phyloP scores from a whole-genome alignment of 2,113 vertebrate species.

The Chlamydotis undulata region DNA sequence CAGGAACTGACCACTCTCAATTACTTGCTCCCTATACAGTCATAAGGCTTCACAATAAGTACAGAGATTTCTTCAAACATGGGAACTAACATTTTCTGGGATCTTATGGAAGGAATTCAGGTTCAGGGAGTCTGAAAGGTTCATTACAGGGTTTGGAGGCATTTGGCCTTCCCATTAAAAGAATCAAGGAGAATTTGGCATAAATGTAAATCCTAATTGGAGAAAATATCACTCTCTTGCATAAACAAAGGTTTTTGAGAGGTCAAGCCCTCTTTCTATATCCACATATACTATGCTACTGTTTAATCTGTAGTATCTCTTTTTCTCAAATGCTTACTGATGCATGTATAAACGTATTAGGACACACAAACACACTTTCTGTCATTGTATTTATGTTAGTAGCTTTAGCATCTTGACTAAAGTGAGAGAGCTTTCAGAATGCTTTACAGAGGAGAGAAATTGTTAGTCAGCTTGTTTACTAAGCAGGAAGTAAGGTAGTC shows the following conservation, averaged over 20 bases:
- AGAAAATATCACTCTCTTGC: not conserved
- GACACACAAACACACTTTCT: not conserved
- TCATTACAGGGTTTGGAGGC: not conserved
- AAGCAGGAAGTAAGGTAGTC: not conserved
- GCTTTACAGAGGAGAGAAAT: not conserved
- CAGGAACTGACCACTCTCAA: not conserved
- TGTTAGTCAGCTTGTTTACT: not conserved
- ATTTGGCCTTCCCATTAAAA: not conserved
- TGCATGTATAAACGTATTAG: not conserved
- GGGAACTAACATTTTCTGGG: not conserved
- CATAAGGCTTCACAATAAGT: not conserved
- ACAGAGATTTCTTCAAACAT: not conserved
- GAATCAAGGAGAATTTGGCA: not conserved
- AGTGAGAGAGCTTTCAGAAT: not conserved
- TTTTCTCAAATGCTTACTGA: not conserved
- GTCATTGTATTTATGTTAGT: not conserved
- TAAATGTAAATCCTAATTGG: not conserved
- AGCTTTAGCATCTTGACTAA: not conserved
- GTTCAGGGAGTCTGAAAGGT: not conserved
- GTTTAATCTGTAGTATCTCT: not conserved
- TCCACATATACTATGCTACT: not conserved
- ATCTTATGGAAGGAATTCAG: not conserved
- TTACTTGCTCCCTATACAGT: not conserved
- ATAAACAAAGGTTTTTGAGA: not conserved
- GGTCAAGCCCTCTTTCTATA: not conserved